These are phyloP conservation scores for Aradophagus sp. DNA, from an alignment of 1,140 invertebrate species.

Conservation along the genomic window DNA sequence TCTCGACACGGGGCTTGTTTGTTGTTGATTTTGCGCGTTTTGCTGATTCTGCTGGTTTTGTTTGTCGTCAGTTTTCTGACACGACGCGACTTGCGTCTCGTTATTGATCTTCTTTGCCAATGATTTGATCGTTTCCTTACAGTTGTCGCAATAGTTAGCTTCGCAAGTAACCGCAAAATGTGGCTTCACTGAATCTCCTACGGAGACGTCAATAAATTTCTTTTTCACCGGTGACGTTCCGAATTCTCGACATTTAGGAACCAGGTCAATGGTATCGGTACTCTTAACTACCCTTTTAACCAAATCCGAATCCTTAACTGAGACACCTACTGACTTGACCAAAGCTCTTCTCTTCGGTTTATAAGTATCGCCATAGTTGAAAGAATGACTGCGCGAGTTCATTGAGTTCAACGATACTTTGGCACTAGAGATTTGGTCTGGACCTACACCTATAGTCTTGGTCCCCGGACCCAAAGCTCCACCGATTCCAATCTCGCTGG, in stretches of 20 bases:
- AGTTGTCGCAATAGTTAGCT: constrained; percentile 80
- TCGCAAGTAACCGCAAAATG: constrained; percentile 75
- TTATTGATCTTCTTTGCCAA: constrained; percentile 63
- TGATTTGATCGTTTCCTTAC: constrained; percentile 77
- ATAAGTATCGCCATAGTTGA: constrained; percentile 66
- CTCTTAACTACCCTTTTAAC: constrained; percentile 57
- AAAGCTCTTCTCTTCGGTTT: constrained; percentile 53
- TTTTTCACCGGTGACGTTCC: constrained; percentile 74
- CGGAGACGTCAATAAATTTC: constrained; percentile 74
- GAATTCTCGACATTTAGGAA: constrained; percentile 66
- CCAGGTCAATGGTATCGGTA: constrained; percentile 66
- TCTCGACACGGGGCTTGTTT: constrained; percentile 58
- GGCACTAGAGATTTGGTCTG: constrained; percentile 53
- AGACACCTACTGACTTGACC: constrained; percentile 60
- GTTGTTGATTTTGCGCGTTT: constrained; percentile 58
- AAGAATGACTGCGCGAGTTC: constrained; percentile 67
- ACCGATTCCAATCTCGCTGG: constrained; percentile 64
- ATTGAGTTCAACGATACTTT: constrained; percentile 65
- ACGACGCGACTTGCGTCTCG: constrained; percentile 25
- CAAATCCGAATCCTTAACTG: constrained; percentile 60
- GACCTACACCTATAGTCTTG: constrained; percentile 63
- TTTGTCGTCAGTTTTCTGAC: constrained; percentile 33
- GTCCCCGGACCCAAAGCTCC: constrained; percentile 59
- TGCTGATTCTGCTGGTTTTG: constrained; percentile 11
- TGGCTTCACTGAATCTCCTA: constrained; percentile 75